Base-by-base conservation (phyloP, 2,113 vertebrate genomes). In the Glaucomys volans region DNA sequence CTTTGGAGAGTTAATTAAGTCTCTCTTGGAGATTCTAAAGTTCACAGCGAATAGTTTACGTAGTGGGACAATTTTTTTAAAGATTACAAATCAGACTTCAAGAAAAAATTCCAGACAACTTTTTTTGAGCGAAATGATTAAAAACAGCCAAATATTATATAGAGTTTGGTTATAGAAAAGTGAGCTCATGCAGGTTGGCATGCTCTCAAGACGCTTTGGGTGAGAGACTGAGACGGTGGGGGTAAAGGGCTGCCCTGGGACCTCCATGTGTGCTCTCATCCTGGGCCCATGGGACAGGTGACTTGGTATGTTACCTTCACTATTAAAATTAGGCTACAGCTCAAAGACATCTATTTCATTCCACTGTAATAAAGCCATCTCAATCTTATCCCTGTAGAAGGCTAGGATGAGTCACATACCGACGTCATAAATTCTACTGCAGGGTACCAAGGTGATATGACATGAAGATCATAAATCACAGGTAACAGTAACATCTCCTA, bases 1-100 rank as follows among this genome's bases (percentile, higher is more conserved):
- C 22, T 62, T 87, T 54, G 62, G 83, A 72, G 71, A 76, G 16
- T 26, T 81, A 77, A 42, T 28, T 26, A 79, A 67, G 17, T 42
- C 50, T 84, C 44, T 59, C 87, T 40, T 89, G 66, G 24, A 94
- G 91, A 86, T 80, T 89, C 40, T 75, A 40, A 93, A 85, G 64
- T 81, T 64, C 54, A 67, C 50, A 89, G 18, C 28, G 24, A 85
- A 59, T 85, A 80, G 54, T 57, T 74, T 74, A 72, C 14, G 74
- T 32, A 14, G 44, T n/a, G 32, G 54, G 26, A 57, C 44, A 28
- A 24, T 50, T 66, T 74, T 74, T 91, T n/a, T 17, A 77, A 75
- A 77, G 52, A 5, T 71, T 59, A 32, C 13, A 74, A 59, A 37
- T 67, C 42, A 79, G 40, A 83, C 40, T 35, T 95, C 76, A 72